phyloP scores from a whole-genome alignment of 1,140 invertebrate species.

The Cecropterus lyciades region DNA sequence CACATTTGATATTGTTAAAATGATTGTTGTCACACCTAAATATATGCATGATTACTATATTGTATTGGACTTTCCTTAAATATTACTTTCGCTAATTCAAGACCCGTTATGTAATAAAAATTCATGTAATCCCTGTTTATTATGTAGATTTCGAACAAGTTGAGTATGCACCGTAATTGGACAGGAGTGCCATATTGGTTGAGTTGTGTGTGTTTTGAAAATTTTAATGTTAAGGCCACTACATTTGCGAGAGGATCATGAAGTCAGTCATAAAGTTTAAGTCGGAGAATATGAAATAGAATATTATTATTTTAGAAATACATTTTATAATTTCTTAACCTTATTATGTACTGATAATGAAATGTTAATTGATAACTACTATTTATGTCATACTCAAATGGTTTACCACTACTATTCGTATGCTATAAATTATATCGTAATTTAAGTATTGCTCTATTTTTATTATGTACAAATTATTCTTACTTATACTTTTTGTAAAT shows the following conservation, averaged over 20 bases:
- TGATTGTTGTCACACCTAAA: neutral
- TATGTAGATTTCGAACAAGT: slow-evolving; percentile 21
- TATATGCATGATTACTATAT: slow-evolving; percentile 13
- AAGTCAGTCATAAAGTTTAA: neutral
- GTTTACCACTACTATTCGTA: too few relatives aligned
- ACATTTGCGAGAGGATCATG: slow-evolving; percentile 30
- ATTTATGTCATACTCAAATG: too few relatives aligned
- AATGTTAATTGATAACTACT: too few relatives aligned
- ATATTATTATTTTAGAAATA: neutral
- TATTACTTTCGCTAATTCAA: slow-evolving; percentile 21
- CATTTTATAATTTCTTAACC: too few relatives aligned
- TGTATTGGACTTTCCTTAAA: slow-evolving; percentile 17
- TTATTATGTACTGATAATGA: too few relatives aligned
- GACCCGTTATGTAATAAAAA: slow-evolving; percentile 19
- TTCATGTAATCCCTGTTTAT: slow-evolving; percentile 11
- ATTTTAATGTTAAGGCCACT: slow-evolving; percentile 27
- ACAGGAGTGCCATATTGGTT: slow-evolving; percentile 19
- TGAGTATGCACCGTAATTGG: slow-evolving; percentile 18
- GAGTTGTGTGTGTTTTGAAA: slow-evolving; percentile 19
- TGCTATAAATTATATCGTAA: too few relatives aligned
- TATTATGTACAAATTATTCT: slow-evolving; percentile 1
- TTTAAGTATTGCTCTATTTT: neutral
- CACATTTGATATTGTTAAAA: neutral
- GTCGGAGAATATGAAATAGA: slow-evolving; percentile 2
- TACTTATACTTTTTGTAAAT: slow-evolving; percentile 13